Evolutionary conservation across 1,140 invertebrate species (phyloP).

Genomic region (Drosophila ogumai): DNA sequence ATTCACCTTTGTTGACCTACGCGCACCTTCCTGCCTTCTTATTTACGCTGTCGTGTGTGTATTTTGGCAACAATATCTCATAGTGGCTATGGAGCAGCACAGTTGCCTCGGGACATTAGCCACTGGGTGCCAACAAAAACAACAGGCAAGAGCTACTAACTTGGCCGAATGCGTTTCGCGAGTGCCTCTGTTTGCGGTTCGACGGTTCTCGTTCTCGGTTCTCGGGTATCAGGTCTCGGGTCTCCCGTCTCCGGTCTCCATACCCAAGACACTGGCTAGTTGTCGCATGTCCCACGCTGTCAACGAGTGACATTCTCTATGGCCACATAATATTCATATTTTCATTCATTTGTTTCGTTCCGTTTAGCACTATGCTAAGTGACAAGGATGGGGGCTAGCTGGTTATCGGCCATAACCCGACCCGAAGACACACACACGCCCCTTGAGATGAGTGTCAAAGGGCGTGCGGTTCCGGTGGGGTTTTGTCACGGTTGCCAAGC

Average conservation of each 20-base stretch:
- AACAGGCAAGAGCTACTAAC: conserved; percentile 34
- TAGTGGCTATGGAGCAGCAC: conserved; percentile 35
- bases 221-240: neutral
- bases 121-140: conserved; percentile 55
- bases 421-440: conserved; percentile 3
- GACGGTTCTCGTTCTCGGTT: neutral
- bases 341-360: conserved; percentile 80
- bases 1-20: neutral
- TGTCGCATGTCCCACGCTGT: conserved; percentile 32
- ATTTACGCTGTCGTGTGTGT: conserved; percentile 44
- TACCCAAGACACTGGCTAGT: conserved; percentile 28
- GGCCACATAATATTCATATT: conserved; percentile 56
- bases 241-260: neutral
- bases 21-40: conserved; percentile 24
- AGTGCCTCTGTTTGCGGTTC: conserved; percentile 23
- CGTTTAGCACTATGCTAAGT: conserved; percentile 72
- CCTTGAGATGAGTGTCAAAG: conserved; percentile 55
- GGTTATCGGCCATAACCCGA: conserved; percentile 18
- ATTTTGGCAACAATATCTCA: conserved; percentile 68
- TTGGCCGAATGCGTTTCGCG: conserved; percentile 68
- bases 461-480: conserved; percentile 60
- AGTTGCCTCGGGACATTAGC: conserved; percentile 46
- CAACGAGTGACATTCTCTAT: conserved; percentile 70
- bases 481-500: conserved; percentile 35
- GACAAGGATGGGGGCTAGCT: conserved; percentile 8